Base-by-base conservation (phyloP, 2,113 vertebrate species). In the Corythaeola cristata region DNA sequence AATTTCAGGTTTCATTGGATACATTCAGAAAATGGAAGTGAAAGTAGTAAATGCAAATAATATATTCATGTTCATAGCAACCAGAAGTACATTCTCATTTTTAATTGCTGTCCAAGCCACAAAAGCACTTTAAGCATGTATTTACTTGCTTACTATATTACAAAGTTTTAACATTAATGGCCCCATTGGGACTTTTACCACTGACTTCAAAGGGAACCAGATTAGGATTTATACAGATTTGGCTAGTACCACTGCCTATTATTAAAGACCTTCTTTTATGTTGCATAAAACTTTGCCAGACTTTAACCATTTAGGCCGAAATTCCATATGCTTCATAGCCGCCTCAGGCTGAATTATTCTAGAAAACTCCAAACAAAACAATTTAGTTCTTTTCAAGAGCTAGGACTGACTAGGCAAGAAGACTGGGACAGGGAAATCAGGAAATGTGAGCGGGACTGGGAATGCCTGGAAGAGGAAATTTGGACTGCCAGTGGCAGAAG, bases 121-220 rank as follows among this genome's bases (percentile, higher is more conserved):
- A 87, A 88, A 92, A 93, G 26, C 28, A 69, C 50, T 89, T 89
- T 52, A 75, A 91, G n/a, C 91, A 79, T 76, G 96, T 91, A 53
- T 50, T 85, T 77, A 73, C 96, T 93, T 93, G 92, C 76, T 90
- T 91, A 87, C 28, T 66, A 22, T 63, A 92, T 89, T 95, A 84
- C 63, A 89, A 89, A 74, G 89, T 87, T 84, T 89, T 89, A 87
- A 89, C 94, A 69, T 79, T 81, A 97, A 89, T 93, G 41, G 49
- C 64, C 74, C 28, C 58, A 79, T n/a, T 92, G 80, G 52, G 69
- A 55, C 66, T 95, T 92, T 90, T 93, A 87, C n/a, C 58, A 55
- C 45, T 78, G 33, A 94, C 96, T 92, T 97, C 97, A 97, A 97
- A 97, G 76, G 22, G 24, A 94, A 59, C 12, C 39, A 89, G 80